Evolutionary conservation across 2,888 invertebrate genomes (phyloP).

Genomic region (Isotomurus palustris): DNA sequence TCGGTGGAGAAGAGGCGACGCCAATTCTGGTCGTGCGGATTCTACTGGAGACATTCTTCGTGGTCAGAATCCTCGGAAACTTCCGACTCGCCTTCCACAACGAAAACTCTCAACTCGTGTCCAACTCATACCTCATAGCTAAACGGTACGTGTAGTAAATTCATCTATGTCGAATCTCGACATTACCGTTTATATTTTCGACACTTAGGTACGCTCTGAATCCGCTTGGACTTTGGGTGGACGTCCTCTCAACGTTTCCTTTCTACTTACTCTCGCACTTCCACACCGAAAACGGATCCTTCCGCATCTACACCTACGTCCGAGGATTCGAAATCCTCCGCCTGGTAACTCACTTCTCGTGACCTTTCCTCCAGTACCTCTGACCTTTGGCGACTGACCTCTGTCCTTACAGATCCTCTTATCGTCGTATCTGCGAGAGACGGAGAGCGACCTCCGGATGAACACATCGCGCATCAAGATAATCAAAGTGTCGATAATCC

Average conservation of each 20-base stretch:
- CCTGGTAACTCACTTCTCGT: conserved; percentile 25
- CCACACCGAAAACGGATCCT: neutral
- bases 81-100: conserved; percentile 41
- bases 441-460: conserved; percentile 37
- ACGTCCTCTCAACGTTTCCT: conserved; percentile 33
- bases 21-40: conserved; percentile 4
- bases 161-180: no score
- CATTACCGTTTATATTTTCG: no score
- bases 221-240: conserved; percentile 35
- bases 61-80: conserved; percentile 37
- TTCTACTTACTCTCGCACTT: conserved; percentile 26
- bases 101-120: conserved; percentile 21
- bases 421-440: conserved; percentile 35
- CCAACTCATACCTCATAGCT: conserved; percentile 16
- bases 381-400: neutral
- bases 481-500: conserved; percentile 37
- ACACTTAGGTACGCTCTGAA: no score
- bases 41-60: conserved; percentile 37
- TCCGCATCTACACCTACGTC: conserved; percentile 12
- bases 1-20: conserved; percentile 5
- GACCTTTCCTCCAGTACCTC: neutral
- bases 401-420: conserved; percentile 26
- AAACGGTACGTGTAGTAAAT: conserved; percentile 17
- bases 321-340: conserved; percentile 33
- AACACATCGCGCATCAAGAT: conserved; percentile 34